Base-by-base conservation (phyloP, 2,888 invertebrate genomes). In the Tortricodes alternella region DNA sequence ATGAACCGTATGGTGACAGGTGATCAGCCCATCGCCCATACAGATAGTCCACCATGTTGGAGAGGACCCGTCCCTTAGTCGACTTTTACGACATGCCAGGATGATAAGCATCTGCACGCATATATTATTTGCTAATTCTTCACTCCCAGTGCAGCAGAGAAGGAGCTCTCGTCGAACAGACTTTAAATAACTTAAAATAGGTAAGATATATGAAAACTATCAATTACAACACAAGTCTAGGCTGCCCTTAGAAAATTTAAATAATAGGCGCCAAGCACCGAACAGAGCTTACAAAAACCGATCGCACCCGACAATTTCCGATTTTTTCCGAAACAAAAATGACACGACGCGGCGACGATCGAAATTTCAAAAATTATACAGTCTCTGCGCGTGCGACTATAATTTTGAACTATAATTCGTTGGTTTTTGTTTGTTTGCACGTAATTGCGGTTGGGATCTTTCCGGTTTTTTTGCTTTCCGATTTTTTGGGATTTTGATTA, bases 381-480 rank as follows among this genome's bases (percentile, higher is more conserved):
- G 39, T 21, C 44, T 11, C 24, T 18, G 29, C 32, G 13, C n/a
- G 13, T 3, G 39, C 21, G 27, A 15, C 55, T 59, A 59, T 59
- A 59, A 56, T 59, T 59, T 59, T 23, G 48, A 46, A 58, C 51
- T 55, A 51, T 59, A 58, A 58, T 58, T 46, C 19, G 16, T 24
- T 9, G 37, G 41, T 41, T 50, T 50, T 50, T 51, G 55, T 41
- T 41, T 49, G 46, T 53, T 53, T 53, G 46, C 15, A 19, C 9
- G 11, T 46, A 53, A 53, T 53, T 53, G 46, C 27, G 46, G 32
- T 23, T 23, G 11, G 35, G 24, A 49, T 49, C 37, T 49, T 50
- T 39, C 32, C 49, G 37, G 35, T 39, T 50, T 50, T 50, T 50
- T 50, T 5, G 9, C 13, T 48, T 48, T 49, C 27, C 48, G 24